Evolutionary conservation across 1,140 invertebrate genomes (phyloP), one percentile per base, ranked within the genome.

Genomic region (Cephus cinctus): DNA sequence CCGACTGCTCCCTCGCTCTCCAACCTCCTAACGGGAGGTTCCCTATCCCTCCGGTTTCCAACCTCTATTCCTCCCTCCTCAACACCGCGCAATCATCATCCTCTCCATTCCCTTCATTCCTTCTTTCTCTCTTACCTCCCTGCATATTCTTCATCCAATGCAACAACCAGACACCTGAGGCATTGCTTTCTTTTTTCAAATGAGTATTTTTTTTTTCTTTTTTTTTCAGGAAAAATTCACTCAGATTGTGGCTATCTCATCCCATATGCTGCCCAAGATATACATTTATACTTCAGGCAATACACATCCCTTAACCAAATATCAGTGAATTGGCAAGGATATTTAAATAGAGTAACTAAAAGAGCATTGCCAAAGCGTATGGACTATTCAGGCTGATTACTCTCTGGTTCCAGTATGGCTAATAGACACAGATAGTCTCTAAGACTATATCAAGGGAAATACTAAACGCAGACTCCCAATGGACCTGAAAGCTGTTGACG

Each of bases 401-500:
- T 15, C 9, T 5, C 34, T 22, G 40, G 9, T 6, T 16, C 25
- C n/a, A 12, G 23, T 47, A 55, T 43, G 51, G 51, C 16, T 35
- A 31, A 41, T 35, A 45, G 19, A 45, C 16, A 46, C 50, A 50
- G 27, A 2, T 30, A 12, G 12, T 12, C 9, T 30, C 9, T 11
- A 9, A 30, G 12, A 30, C 27, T 3, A 2, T 9, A 12, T 9
- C 2, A 12, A 20, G 6, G 39, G 39, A 23, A 12, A n/a, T 18
- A 23, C 39, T 2, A 2, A 22, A 2, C 35, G 8, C 8, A 53
- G 54, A 71, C 61, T 71, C 71, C 69, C 71, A 60, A 70, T 70
- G 69, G 69, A 59, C 56, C 57, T 43, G 48, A 65, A 70, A 72
- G 67, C 70, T 73, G 72, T 75, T 76, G 70, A 75, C 65, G 71